Evolutionary conservation across 2,888 invertebrate genomes (phyloP).

Genomic region (Iphiclides podalirius): DNA sequence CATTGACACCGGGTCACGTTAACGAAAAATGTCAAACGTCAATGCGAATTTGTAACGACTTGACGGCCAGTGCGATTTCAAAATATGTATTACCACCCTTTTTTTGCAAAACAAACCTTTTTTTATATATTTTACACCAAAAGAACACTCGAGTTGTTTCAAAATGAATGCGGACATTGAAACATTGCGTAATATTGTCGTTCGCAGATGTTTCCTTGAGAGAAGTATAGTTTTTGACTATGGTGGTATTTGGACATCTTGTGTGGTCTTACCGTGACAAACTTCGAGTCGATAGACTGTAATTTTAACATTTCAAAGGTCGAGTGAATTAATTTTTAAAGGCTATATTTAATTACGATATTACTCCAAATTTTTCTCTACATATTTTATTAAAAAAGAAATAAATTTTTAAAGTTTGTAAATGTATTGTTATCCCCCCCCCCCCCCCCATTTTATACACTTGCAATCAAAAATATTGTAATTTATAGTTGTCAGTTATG

Average conservation of each 20-base stretch:
- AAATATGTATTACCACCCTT: constrained; percentile 1
- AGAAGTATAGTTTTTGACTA: constrained; percentile 21
- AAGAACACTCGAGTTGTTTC: constrained; percentile 13
- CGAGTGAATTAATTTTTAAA: background rate
- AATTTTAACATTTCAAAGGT: background rate
- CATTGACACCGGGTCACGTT: constrained; percentile 17
- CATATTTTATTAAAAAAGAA: too few relatives aligned
- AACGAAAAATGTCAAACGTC: constrained; percentile 22
- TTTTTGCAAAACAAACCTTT: constrained; percentile 1
- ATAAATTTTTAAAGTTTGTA: too few relatives aligned
- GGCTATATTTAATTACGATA: too few relatives aligned
- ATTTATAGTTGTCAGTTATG: too few relatives aligned
- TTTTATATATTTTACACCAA: background rate
- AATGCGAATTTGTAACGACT: constrained; percentile 20
- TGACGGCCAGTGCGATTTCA: constrained; percentile 16
- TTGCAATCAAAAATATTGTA: too few relatives aligned
- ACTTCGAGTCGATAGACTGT: background rate
- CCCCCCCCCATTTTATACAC: too few relatives aligned
- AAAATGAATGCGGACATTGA: constrained; percentile 6
- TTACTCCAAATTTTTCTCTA: too few relatives aligned
- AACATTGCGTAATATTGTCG: constrained; percentile 22
- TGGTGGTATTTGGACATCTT: constrained; percentile 28
- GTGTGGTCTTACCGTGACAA: constrained; percentile 30
- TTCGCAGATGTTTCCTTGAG: constrained; percentile 23
- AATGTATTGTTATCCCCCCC: too few relatives aligned